Conservation (phyloP, 2,797 vertebrate species). For the Amphiprion clarkii region DNA sequence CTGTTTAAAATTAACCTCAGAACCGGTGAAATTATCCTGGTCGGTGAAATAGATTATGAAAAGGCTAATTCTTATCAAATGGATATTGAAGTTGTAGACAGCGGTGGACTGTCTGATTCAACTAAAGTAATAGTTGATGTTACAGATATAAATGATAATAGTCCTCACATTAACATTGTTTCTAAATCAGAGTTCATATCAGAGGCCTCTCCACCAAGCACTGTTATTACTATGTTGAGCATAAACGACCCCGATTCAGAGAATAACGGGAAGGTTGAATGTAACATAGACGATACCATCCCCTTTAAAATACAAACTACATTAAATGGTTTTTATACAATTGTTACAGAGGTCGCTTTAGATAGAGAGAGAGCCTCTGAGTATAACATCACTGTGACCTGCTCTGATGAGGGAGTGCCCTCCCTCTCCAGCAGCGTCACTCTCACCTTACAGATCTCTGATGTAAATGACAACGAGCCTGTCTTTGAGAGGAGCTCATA, state of each 20-base stretch:
- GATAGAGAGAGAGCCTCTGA: slow-evolving; percentile 62
- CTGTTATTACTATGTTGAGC: slow-evolving; percentile 83
- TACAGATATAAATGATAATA: slow-evolving; percentile 84
- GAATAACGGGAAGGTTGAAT: slow-evolving; percentile 79
- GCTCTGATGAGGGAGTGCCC: no score
- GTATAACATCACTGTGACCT: no score
- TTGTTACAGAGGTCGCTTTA: slow-evolving; percentile 68
- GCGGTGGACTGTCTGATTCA: slow-evolving; percentile 74
- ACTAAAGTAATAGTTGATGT: slow-evolving; percentile 81
- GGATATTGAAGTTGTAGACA: slow-evolving; percentile 79
- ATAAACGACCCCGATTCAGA: slow-evolving; percentile 83
- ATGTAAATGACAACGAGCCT: no score
- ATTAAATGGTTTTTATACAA: slow-evolving; percentile 72
- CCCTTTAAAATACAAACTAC: slow-evolving; percentile 76
- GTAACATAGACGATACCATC: slow-evolving; percentile 52
- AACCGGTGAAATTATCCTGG: slow-evolving; percentile 68
- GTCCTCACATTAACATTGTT: slow-evolving; percentile 77
- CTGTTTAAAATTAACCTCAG: slow-evolving; percentile 67
- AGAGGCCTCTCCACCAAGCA: slow-evolving; percentile 73
- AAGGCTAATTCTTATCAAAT: slow-evolving; percentile 66
- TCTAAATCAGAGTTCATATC: slow-evolving; percentile 74
- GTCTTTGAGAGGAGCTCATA: no score
- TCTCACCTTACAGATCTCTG: no score
- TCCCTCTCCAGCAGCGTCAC: no score
- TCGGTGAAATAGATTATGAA: slow-evolving; percentile 79